These are phyloP conservation scores for Betta splendens DNA, from an alignment of 2,797 vertebrate species.

Conservation along the genomic window DNA sequence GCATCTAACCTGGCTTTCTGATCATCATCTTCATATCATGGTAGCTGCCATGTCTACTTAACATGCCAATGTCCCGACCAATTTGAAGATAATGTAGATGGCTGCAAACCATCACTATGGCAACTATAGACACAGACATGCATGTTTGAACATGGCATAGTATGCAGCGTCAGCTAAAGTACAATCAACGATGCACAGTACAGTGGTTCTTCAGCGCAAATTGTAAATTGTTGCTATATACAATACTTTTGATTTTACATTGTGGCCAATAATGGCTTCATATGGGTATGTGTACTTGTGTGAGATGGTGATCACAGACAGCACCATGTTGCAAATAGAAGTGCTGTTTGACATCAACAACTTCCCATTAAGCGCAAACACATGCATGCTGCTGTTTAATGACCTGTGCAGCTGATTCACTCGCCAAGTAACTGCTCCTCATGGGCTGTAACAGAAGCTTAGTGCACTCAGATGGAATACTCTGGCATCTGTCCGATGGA, in stretches of 20 bases:
- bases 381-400: constrained; percentile 49
- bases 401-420: constrained; percentile 29
- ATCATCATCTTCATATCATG: constrained; percentile 32
- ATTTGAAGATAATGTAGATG: constrained; percentile 34
- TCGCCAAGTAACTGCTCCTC: constrained; percentile 27
- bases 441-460: constrained; percentile 17
- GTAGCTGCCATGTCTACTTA: constrained; percentile 23
- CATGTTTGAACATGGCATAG: constrained; percentile 50
- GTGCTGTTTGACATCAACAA: constrained; percentile 92
- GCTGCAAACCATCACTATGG: constrained; percentile 32
- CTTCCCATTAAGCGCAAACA: constrained; percentile 87
- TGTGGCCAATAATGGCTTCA: constrained; percentile 26
- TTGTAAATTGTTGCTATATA: no score
- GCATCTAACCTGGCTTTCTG: constrained; percentile 56
- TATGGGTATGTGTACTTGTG: constrained; percentile 22
- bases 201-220: neutral
- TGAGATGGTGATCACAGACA: constrained; percentile 88
- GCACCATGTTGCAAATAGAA: constrained; percentile 88
- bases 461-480: constrained; percentile 24
- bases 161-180: constrained; percentile 36
- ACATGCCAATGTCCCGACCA: constrained; percentile 26
- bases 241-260: constrained; percentile 5
- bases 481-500: constrained; percentile 11
- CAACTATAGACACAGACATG: constrained; percentile 42
- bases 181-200: neutral